Base-by-base conservation (phyloP, 2,797 vertebrate genomes). In the Spinus olivaceus region DNA sequence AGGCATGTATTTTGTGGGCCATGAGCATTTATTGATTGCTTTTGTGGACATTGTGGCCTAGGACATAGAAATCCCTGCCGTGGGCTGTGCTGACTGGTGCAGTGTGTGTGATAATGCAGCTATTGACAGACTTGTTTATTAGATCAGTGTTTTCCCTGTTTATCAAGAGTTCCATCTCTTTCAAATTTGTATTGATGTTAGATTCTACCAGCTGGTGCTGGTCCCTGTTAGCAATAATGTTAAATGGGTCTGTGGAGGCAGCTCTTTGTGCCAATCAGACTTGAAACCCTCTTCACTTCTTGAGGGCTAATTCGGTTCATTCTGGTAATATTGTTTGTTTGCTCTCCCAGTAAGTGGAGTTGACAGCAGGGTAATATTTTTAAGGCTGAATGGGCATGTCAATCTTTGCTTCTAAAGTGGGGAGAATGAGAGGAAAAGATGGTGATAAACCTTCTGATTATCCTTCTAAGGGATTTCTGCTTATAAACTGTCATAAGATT, bases 271-370 rank as follows among this genome's bases (percentile, higher is more conserved):
- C 63, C 72, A 57, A 6, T 93, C 81, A 91, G 57, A 83, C 53
- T 30, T n/a, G 49, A 81, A 93, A 49, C 22, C 23, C 24, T 66
- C 47, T 67, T 83, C 41, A 35, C 27, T 88, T 88, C 65, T 76
- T 23, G 24, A 79, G 44, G 20, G 42, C 23, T 95, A 84, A 81
- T 90, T 74, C 72, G 67, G 20, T 92, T 94, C 8, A 24, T 60
- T 70, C 42, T 79, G 35, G 8, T 73, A 37, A 54, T 54, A 24
- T 4, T 73, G 41, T 83, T 66, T 67, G 78, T 32, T 83, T 83
- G 53, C n/a, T 87, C 3, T 77, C 27, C 23, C n/a, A 69, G 14
- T 54, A 72, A 79, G 11, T 4, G 71, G n/a, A 74, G 3, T 50
- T 41, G 32, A 54, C 39, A 84, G 64, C 50, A 76, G 44, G 37